Percentiles rank a stretch among this genome's conserved stretches.
These are phyloP conservation scores for Volucella zonaria DNA, from an alignment of 2,888 invertebrate genomes.

Conservation along the genomic window DNA sequence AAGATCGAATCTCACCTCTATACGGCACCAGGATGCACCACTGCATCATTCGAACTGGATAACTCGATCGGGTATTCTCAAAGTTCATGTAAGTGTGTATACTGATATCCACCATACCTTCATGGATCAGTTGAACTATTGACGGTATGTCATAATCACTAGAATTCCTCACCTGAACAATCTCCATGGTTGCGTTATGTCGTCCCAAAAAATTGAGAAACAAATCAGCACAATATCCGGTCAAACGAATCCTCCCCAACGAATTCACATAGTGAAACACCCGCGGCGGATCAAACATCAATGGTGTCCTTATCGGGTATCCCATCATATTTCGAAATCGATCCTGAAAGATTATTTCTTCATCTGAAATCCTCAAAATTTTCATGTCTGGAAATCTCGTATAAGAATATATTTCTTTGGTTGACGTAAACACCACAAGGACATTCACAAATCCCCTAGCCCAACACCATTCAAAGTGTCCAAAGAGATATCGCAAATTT, in stretches of 20 bases:
- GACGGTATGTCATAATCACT: constrained; percentile 69
- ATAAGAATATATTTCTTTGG: constrained; percentile 66
- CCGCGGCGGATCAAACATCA: constrained; percentile 76
- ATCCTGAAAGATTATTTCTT: constrained; percentile 66
- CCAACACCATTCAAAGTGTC: constrained; percentile 77
- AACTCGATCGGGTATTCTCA: constrained; percentile 71
- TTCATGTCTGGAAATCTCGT: constrained; percentile 70
- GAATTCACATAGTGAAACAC: constrained; percentile 70
- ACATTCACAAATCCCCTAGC: constrained; percentile 74
- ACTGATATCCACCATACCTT: constrained; percentile 74
- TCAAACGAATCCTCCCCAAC: constrained; percentile 28
- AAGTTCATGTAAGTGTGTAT: constrained; percentile 75
- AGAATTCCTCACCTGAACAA: constrained; percentile 65
- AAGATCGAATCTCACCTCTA: constrained; percentile 74
- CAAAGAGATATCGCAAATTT: constrained; percentile 47
- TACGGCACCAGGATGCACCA: constrained; percentile 75
- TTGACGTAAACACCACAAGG: constrained; percentile 69
- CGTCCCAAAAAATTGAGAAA: constrained; percentile 73
- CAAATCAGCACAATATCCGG: constrained; percentile 75
- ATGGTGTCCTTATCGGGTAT: constrained; percentile 72
- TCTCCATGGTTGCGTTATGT: constrained; percentile 75
- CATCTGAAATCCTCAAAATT: constrained; percentile 18
- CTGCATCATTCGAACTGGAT: constrained; percentile 76
- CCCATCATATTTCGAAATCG: constrained; percentile 74
- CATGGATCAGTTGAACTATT: constrained; percentile 69